Conservation (phyloP, 37 sponge, comb jelly and placozoan species). For the Ianthella basta region DNA sequence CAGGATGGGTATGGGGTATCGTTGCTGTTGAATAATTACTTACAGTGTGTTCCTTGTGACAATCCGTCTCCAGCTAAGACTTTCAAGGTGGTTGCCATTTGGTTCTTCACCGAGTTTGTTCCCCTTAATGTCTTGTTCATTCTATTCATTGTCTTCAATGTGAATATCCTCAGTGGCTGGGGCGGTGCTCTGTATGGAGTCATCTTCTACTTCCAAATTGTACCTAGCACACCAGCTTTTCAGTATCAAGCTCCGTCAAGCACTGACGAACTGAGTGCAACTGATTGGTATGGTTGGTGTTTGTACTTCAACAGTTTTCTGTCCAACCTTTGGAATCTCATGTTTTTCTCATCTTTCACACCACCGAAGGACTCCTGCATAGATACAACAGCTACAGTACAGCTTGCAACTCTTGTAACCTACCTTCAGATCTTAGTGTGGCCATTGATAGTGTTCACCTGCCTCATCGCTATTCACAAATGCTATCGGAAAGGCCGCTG, state of each 20-base stretch:
- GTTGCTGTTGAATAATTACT: background rate
- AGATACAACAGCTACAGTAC: background rate
- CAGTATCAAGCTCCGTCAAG: background rate
- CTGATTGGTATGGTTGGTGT: background rate
- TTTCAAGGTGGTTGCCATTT: background rate
- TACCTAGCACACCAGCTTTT: slow-evolving; percentile 8
- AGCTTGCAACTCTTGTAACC: background rate
- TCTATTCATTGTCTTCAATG: slow-evolving; percentile 10
- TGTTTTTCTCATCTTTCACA: background rate
- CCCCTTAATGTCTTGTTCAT: slow-evolving; percentile 5
- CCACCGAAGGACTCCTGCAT: background rate
- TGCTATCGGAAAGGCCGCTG: background rate
- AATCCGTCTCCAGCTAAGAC: background rate
- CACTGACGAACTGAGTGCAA: background rate
- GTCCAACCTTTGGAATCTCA: slow-evolving; percentile 5
- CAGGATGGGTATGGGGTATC: background rate
- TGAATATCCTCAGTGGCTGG: slow-evolving; percentile 2
- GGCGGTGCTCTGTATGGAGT: slow-evolving; percentile 8
- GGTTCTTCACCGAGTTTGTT: slow-evolving; percentile 9
- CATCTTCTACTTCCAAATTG: slow-evolving; percentile 4
- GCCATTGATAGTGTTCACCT: background rate
- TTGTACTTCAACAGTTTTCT: background rate
- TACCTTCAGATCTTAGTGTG: background rate
- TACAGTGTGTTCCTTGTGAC: background rate
- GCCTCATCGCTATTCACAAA: background rate